Base-by-base conservation (phyloP, 2,797 vertebrate genomes). In the Myotis daubentonii region DNA sequence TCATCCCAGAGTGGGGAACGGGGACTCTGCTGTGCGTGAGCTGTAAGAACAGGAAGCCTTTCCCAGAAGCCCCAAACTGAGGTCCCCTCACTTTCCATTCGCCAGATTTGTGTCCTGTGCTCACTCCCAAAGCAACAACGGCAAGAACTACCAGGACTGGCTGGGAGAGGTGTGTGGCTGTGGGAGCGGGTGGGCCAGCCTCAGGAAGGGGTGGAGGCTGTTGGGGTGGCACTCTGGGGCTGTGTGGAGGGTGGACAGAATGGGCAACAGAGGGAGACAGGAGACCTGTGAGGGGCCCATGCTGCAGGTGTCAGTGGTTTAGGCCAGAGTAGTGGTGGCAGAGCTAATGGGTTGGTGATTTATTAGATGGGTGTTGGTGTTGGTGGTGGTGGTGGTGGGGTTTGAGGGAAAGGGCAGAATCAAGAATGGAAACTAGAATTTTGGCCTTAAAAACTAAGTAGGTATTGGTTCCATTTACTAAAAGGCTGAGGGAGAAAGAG, bases 1-100 rank as follows among this genome's bases (percentile, higher is more conserved):
- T 0, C 6, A 1, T 8, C 0, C 2, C 12, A 44, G 3, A 2
- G 30, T 20, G 10, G 71, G 36, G 10, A 60, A 51, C 6, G 19
- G 60, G 60, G 38, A 17, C 12, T 55, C 85, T n/a, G 76, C 25
- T 28, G 57, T 8, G 3, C 3, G 0, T 13, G 51, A 55, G 38
- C 30, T n/a, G 19, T 3, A 28, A 83, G 83, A 20, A 74, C 41
- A 88, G 84, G 76, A 87, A 80, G 2, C 17, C 33, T 44, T 19
- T 72, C 62, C 53, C 19, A n/a, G n/a, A 44, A 57, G 23, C 13
- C 15, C 41, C 44, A 0, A 0, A 0, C 19, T 7, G 4, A 17
- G 3, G 8, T 4, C 6, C 68, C 33, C 36, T 72, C 30, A 13
- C 16, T 8, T 28, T 57, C 38, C 74, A 17, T 33, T 4, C 9